Conservation (phyloP, 2,113 vertebrate genomes). For the Chamaea fasciata region DNA sequence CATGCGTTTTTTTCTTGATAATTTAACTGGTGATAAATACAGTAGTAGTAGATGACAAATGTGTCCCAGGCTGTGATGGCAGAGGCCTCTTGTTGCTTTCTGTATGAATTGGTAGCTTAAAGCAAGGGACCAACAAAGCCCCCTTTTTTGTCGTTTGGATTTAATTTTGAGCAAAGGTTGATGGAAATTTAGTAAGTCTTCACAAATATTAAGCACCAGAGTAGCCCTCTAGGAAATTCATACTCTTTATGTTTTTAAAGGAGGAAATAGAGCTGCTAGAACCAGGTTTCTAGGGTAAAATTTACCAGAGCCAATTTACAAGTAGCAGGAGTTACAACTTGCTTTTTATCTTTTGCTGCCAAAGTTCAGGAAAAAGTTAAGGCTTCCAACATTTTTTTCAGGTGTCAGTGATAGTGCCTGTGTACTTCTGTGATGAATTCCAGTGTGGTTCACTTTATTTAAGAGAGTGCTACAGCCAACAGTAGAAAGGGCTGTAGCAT, state of each 20-base stretch:
- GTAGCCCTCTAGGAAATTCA: neutral
- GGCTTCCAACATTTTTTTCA: neutral
- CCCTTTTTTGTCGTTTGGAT: neutral
- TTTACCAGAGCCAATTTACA: neutral
- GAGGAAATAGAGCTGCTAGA: neutral
- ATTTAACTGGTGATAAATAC: neutral
- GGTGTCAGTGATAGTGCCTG: neutral
- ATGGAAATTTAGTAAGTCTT: neutral
- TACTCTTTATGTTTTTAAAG: neutral
- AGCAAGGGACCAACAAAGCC: neutral
- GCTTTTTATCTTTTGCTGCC: neutral
- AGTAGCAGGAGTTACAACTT: neutral
- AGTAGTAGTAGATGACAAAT: neutral
- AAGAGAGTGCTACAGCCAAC: neutral
- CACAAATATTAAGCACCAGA: neutral
- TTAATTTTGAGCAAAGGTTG: neutral
- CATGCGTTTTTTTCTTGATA: neutral
- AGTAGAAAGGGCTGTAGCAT: neutral
- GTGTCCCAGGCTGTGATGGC: neutral
- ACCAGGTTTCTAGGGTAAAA: neutral
- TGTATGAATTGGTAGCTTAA: neutral
- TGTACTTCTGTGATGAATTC: neutral
- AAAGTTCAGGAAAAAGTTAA: neutral
- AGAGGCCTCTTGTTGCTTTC: neutral
- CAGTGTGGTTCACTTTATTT: neutral